Conservation (phyloP, 2,113 vertebrate species). For the Burhinus bistriatus region DNA sequence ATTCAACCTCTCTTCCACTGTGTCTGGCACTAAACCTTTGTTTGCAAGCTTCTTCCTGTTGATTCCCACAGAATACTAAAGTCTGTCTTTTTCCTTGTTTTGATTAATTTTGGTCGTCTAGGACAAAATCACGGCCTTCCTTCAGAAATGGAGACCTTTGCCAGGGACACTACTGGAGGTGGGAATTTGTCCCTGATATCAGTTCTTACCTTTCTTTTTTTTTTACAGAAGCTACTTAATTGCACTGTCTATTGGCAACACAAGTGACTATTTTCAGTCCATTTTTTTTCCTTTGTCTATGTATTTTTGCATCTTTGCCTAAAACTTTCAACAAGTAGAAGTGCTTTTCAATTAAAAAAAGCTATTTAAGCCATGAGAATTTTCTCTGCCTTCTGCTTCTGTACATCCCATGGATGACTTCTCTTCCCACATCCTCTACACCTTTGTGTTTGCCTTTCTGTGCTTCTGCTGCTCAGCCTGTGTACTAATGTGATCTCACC, state of each 20-base stretch:
- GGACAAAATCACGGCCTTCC: neutral
- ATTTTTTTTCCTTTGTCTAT: neutral
- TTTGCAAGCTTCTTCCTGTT: neutral
- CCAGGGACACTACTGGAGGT: neutral
- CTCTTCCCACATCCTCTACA: neutral
- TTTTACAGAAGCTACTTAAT: neutral
- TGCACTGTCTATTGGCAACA: neutral
- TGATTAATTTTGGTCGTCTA: neutral
- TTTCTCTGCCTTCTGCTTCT: neutral
- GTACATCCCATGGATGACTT: neutral
- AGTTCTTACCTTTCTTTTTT: neutral
- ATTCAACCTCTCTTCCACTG: neutral
- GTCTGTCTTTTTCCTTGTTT: neutral
- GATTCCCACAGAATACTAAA: neutral
- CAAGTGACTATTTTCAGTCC: neutral
- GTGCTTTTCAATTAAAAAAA: neutral
- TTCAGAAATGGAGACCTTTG: neutral
- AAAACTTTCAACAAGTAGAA: neutral
- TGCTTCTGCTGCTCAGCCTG: neutral
- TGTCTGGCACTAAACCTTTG: neutral
- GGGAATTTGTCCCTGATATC: neutral
- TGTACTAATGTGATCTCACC: neutral
- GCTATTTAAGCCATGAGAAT: neutral
- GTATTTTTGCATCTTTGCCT: neutral
- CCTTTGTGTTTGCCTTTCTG: neutral